Evolutionary conservation across 2,797 vertebrate genomes (phyloP), one percentile per base, ranked within the genome.

Genomic region (Semaprochilodus insignis): DNA sequence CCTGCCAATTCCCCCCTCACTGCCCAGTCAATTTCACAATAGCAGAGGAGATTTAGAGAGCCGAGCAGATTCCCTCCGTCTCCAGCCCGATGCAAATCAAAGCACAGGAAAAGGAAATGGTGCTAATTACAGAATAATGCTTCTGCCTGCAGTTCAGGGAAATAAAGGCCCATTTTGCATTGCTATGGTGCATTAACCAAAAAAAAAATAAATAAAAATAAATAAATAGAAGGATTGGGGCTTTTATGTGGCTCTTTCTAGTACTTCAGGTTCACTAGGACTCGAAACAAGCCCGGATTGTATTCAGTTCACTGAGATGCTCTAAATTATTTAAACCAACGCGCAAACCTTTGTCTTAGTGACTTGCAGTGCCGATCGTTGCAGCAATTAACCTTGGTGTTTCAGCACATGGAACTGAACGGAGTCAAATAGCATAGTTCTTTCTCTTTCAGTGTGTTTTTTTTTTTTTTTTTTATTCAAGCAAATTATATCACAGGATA

Each of bases 11-110:
- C 73, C 73, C 78, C 69, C 75, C 72, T 82, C 66, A 27, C 71
- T 84, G 80, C 82, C 74, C 63, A 80, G 87, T 84, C 84, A 85
- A 87, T 87, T 88, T 80, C 82, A 82, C 70, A 81, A 54, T 60
- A 70, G 80, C 81, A 73, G 51, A 54, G 52, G 78, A 80, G 76
- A 86, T 83, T 87, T 81, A 88, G 67, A 74, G 74, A 74, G 67
- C 69, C 78, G 23, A 21, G 81, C 79, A 82, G 81, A 80, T 71
- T 76, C 72, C 25, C 80, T 81, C 52, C 51, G 40, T 71, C 77
- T 80, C 81, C 51, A 79, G 71, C 82, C 75, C 62, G 78, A 85
- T 82, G 83, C 84, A 85, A 85, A 87, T 88, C 83, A 83, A 83
- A 77, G 36, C 69, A 83, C 79, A 75, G 81, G 74, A 83, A 87